Conservation (phyloP, 2,797 vertebrate species). For the Galagoides demidoff region DNA sequence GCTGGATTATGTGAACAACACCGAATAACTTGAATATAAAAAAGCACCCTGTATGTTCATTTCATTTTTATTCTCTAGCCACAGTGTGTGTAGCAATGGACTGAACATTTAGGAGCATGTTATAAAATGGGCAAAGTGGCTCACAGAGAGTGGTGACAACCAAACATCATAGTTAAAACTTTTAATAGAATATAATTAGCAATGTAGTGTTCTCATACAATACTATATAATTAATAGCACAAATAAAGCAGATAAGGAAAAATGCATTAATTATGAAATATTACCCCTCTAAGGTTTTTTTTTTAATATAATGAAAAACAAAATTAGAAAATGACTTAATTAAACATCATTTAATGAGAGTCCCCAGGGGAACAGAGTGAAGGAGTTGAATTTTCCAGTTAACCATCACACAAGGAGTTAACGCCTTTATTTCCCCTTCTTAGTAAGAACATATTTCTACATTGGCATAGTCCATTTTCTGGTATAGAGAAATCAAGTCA, state of each 20-base stretch:
- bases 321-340: conserved; percentile 70
- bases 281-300: background rate
- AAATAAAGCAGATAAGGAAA: conserved; percentile 53
- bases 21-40: background rate
- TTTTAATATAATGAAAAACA: conserved; percentile 60
- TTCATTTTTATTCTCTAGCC: background rate
- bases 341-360: conserved; percentile 38
- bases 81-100: background rate
- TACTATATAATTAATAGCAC: conserved; percentile 54
- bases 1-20: background rate
- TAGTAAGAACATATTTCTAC: background rate
- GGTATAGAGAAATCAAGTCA: conserved; percentile 1
- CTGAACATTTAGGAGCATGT: background rate
- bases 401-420: background rate
- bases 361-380: background rate
- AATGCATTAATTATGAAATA: conserved; percentile 46
- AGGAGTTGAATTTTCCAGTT: conserved; percentile 10
- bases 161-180: background rate
- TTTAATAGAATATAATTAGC: conserved; percentile 51
- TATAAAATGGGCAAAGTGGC: background rate
- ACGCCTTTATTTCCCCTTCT: background rate
- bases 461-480: background rate
- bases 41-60: background rate
- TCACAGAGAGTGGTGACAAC: background rate
- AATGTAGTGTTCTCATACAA: background rate